phyloP scores from a whole-genome alignment of 2,113 vertebrate genomes.

The Pionites leucogaster region DNA sequence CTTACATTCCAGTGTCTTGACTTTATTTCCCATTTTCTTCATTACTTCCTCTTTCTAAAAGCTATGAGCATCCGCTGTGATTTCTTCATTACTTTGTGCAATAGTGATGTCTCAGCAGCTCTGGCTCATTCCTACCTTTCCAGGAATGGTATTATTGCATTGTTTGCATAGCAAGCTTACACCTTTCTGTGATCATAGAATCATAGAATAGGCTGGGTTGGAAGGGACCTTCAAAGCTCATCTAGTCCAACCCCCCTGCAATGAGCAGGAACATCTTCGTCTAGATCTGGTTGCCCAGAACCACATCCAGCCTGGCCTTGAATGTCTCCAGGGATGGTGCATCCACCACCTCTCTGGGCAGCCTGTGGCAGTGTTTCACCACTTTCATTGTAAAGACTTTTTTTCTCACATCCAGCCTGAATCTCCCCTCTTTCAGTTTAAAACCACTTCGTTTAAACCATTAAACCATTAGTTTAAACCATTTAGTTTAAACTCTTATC shows the following conservation, averaged over 20 bases:
- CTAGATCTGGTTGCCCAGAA: neutral
- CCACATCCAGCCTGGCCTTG: neutral
- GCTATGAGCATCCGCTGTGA: neutral
- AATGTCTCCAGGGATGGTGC: neutral
- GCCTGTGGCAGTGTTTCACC: neutral
- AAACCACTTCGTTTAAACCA: neutral
- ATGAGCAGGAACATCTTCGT: neutral
- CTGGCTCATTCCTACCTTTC: neutral
- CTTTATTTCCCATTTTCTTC: slow-evolving; percentile 18
- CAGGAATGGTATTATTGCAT: neutral
- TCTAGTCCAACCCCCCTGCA: neutral
- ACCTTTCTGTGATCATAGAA: neutral
- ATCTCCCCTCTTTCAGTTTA: neutral
- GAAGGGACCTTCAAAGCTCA: neutral
- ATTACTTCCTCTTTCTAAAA: neutral
- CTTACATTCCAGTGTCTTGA: neutral
- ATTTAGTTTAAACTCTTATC: neutral
- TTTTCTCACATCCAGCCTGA: neutral
- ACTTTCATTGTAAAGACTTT: neutral
- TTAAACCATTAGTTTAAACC: neutral
- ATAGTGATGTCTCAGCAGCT: neutral
- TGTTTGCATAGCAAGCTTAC: neutral
- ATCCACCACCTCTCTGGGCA: neutral
- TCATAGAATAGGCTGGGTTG: neutral
- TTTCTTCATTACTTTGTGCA: slow-evolving; percentile 41